These are phyloP conservation scores for Aplocera efformata DNA, from an alignment of 2,888 invertebrate genomes.

Conservation along the genomic window DNA sequence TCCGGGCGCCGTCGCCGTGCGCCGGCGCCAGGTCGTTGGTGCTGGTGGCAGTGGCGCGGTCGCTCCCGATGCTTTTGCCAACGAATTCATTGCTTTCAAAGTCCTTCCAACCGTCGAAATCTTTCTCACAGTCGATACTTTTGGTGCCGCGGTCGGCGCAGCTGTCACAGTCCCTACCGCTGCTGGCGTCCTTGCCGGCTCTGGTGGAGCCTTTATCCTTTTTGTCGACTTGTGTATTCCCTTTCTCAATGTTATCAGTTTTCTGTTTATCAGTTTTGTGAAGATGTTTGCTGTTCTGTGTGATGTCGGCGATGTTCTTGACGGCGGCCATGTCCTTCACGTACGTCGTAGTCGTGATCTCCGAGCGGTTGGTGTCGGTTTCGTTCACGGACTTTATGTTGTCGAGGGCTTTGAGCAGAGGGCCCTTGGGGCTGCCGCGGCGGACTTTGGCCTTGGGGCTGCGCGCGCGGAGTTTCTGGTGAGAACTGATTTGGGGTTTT, in stretches of 20 bases:
- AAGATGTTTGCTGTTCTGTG: constrained; percentile 2
- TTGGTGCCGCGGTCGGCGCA: not conserved
- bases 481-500: constrained; percentile 16
- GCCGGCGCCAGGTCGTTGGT: not conserved
- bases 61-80: not conserved
- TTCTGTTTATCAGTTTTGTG: constrained; percentile 1
- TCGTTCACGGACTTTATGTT: constrained; percentile 16
- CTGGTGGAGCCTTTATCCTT: not conserved
- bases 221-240: not conserved
- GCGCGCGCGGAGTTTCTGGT: constrained; percentile 4
- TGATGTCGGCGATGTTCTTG: not conserved
- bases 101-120: constrained; percentile 2
- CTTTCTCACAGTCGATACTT: not conserved
- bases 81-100: not conserved
- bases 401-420: constrained; percentile 17
- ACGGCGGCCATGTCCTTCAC: constrained; percentile 18
- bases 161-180: not conserved
- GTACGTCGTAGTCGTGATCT: constrained; percentile 27
- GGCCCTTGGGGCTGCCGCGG: constrained; percentile 11
- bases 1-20: too few relatives aligned
- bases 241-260: not conserved
- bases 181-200: constrained; percentile 1
- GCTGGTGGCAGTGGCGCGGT: not conserved
- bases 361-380: constrained; percentile 3
- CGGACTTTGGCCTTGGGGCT: constrained; percentile 13